Evolutionary conservation across 1,140 invertebrate species (phyloP).

Genomic region (Sycophaga agraensis): DNA sequence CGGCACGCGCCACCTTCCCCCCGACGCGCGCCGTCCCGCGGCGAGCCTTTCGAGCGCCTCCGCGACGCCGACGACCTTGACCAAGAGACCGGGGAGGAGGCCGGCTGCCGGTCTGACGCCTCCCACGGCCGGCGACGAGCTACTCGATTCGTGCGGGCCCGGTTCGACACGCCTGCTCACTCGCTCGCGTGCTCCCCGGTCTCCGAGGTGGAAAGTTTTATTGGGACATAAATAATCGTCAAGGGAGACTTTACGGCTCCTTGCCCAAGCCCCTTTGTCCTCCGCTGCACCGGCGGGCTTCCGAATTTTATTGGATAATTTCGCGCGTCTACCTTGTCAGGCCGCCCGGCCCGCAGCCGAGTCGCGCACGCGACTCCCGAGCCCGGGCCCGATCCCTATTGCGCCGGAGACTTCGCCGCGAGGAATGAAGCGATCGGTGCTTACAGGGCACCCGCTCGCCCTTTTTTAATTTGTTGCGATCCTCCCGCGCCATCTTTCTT

Average conservation of each 20-base stretch:
- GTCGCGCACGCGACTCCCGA: neutral
- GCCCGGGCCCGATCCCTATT: neutral
- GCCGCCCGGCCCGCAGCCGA: neutral
- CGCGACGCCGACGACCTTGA: slow-evolving; percentile 28
- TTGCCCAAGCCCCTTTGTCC: slow-evolving; percentile 30
- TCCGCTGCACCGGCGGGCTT: slow-evolving; percentile 5
- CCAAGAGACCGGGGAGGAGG: slow-evolving; percentile 19
- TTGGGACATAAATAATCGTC: slow-evolving; percentile 34
- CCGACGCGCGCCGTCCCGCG: too few species aligned
- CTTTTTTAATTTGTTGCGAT: too few species aligned
- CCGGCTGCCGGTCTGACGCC: too few species aligned
- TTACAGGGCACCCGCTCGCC: too few species aligned
- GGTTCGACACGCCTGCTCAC: too few species aligned
- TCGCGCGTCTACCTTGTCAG: neutral
- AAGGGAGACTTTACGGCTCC: slow-evolving; percentile 29
- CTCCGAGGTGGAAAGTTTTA: slow-evolving; percentile 34
- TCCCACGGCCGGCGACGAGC: too few species aligned
- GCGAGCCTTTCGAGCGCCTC: too few species aligned
- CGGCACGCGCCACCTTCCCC: slow-evolving; percentile 35
- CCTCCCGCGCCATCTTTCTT: too few species aligned
- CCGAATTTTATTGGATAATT: slow-evolving; percentile 23
- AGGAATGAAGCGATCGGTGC: too few species aligned
- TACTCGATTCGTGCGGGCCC: too few species aligned
- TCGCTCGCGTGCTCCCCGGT: too few species aligned
- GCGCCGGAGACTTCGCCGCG: neutral